Base-by-base conservation (phyloP, 2,797 vertebrate species). In the Myotis planiceps region DNA sequence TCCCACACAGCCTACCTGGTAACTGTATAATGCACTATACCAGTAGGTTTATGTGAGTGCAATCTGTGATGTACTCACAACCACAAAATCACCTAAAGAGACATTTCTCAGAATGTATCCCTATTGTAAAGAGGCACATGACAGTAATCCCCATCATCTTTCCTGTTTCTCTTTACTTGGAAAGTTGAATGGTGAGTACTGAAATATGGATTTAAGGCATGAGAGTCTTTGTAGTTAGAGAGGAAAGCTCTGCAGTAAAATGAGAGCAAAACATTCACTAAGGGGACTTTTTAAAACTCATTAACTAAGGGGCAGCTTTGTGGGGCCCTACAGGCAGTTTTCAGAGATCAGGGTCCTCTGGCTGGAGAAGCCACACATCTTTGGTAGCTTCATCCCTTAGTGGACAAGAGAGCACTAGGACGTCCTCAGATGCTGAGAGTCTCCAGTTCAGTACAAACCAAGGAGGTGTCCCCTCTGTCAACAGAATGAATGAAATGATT, bases 401-500 rank as follows among this genome's bases (percentile, higher is more conserved):
- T 72, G 21, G 6, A 25, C 15, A 0, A 4, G 3, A 6, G 6
- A 2, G 0, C 5, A 9, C 3, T 32, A 1, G 23, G 27, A 10
- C 1, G 2, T n/a, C 49, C 10, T 9, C 1, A 2, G 21, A 47
- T 8, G 14, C 23, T 6, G 29, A 23, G 23, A 18, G 25, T 34
- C 34, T 45, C 19, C 32, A 3, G 16, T 16, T 29, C 16, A 15
- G 12, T 15, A 19, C 25, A 12, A n/a, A 45, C 0, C 0, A 23
- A 3, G 14, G 1, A 37, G 2, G 10, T 18, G n/a, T 9, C 1
- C 19, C 27, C 3, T 32, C n/a, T 0, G 2, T 14, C 3, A 32
- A 7, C 19, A 71, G 42, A 10, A 55, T 3, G 42, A 42, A 71
- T 42, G 6, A 4, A 8, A 23, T 63, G 8, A 68, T 37, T 60